Evolutionary conservation across 2,113 vertebrate genomes (phyloP).

Genomic region (Euleptes europaea): DNA sequence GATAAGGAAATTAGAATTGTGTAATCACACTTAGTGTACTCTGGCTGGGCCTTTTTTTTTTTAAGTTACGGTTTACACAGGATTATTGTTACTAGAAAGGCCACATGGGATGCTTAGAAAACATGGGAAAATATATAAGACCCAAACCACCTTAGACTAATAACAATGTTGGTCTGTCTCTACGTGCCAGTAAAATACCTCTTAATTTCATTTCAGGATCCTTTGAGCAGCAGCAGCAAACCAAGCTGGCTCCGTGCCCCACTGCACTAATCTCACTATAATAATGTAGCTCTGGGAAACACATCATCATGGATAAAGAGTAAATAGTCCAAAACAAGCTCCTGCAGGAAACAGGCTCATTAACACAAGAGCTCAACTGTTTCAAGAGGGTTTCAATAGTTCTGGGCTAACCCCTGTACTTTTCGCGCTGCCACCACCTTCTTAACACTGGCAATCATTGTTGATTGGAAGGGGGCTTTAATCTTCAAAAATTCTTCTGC

Average conservation of each 20-base stretch:
- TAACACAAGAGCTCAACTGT: background rate
- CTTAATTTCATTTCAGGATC: too few species aligned
- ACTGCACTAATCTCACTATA: background rate
- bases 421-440: background rate
- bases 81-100: background rate
- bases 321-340: background rate
- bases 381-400: too few species aligned
- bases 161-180: background rate
- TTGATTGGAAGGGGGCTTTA: background rate
- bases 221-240: background rate
- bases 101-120: background rate
- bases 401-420: background rate
- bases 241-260: background rate
- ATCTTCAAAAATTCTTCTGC: background rate
- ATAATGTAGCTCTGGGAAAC: background rate
- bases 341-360: background rate
- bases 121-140: background rate
- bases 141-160: background rate
- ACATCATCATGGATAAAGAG: background rate
- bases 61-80: background rate
- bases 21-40: background rate
- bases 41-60: background rate
- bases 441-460: background rate
- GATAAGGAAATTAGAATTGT: background rate
- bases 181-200: background rate